These are phyloP conservation scores for Meteorus sp. DNA, from an alignment of 1,140 invertebrate species.

Conservation along the genomic window DNA sequence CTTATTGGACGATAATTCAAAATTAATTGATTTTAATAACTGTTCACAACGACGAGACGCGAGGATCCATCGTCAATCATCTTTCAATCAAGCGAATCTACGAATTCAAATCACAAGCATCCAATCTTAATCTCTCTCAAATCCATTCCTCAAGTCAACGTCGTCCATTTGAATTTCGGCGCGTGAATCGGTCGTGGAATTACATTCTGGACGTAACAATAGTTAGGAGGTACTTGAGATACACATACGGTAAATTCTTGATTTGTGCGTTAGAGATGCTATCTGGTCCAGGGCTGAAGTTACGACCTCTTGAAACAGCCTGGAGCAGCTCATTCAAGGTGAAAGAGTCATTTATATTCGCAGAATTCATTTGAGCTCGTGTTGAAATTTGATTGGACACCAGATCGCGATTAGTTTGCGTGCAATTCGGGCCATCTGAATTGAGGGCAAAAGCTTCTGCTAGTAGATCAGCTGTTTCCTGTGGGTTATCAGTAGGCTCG, in stretches of 20 bases:
- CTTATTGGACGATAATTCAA: too few relatives aligned
- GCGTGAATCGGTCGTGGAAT: too few relatives aligned
- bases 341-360: constrained; percentile 1
- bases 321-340: constrained; percentile 1
- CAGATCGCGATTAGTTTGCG: background rate
- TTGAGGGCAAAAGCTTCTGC: constrained; percentile 34
- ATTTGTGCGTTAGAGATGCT: background rate
- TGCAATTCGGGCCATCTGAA: constrained; percentile 34
- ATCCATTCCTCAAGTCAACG: too few relatives aligned
- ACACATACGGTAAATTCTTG: background rate
- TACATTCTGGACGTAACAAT: too few relatives aligned
- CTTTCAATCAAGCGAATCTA: too few relatives aligned
- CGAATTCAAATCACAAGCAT: too few relatives aligned
- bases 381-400: background rate
- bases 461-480: constrained; percentile 33
- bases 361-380: background rate
- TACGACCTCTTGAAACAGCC: background rate
- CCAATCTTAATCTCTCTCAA: too few relatives aligned
- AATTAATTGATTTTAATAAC: too few relatives aligned
- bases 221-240: too few relatives aligned
- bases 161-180: too few relatives aligned
- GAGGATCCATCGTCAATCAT: too few relatives aligned
- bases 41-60: too few relatives aligned
- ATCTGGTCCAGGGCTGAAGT: background rate
- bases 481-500: background rate